Evolutionary conservation across 2,888 invertebrate species (phyloP), one percentile per base, ranked within the genome.

Genomic region (Aphidius colemani): DNA sequence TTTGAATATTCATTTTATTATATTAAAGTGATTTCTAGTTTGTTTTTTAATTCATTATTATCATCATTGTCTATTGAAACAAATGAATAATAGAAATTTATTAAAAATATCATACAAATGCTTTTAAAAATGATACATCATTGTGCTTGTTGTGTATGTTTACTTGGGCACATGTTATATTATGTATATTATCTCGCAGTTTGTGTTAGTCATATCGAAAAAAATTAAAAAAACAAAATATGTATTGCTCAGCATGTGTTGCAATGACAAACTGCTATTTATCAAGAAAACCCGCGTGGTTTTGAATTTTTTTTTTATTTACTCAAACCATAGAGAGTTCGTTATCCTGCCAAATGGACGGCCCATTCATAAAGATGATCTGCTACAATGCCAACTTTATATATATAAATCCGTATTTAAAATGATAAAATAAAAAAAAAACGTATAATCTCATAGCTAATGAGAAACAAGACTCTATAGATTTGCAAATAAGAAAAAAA

Each of bases 291-390:
- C 30, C 39, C 53, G 30, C 11, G 30, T 56, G 45, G 30, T 44
- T 43, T 18, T 10, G 18, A 44, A 18, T 59, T 44, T 48, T 59
- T 48, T 44, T 48, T 59, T 48, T 30, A 30, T 30, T 30, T 30
- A 30, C 30, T 30, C 5, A 49, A 49, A n/a, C 58, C 53, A 59
- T 45, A 57, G 62, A 63, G 62, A 45, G 51, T 57, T 58, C 56
- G 63, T 63, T 63, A 58, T 63, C 58, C 63, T 48, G 53, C 53
- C 58, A 59, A 58, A 63, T 59, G 63, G 59, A 53, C 45, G 60
- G 50, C 60, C 57, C 64, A 64, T 64, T 64, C 64, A 64, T 64
- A 60, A 64, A 60, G 60, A 60, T 64, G 64, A 64, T 64, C 56
- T 43, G 60, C 50, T 60, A 60, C 60, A 64, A 64, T 60, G 50